These are phyloP conservation scores for Tolmerus cingulatus DNA, from an alignment of 2,888 invertebrate genomes.

Conservation along the genomic window DNA sequence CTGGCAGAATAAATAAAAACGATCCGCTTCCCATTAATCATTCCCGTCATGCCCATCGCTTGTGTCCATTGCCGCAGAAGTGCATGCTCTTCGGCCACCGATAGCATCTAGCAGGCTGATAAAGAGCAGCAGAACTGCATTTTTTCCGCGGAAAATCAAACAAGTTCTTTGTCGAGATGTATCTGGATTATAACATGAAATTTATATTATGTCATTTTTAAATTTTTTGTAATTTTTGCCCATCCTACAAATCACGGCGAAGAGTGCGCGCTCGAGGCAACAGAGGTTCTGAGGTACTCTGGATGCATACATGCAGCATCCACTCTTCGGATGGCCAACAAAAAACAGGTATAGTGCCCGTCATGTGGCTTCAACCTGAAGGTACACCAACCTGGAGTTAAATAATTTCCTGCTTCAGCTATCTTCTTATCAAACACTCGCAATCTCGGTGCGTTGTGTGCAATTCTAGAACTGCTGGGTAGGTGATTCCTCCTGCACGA, in stretches of 20 bases:
- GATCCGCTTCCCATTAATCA: slow-evolving; percentile 15
- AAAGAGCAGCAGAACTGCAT: not conserved
- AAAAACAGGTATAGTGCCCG: slow-evolving; percentile 20
- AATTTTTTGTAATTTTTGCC: slow-evolving; percentile 7
- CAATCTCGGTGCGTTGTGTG: not conserved
- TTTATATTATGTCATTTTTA: slow-evolving; percentile 29
- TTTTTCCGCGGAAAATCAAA: slow-evolving; percentile 21
- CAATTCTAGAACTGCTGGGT: not conserved
- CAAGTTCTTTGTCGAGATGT: slow-evolving; percentile 17
- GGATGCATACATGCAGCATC: not conserved
- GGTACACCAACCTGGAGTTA: not conserved
- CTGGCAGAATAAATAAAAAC: slow-evolving; percentile 18
- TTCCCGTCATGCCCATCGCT: slow-evolving; percentile 22
- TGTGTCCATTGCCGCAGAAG: slow-evolving; percentile 22
- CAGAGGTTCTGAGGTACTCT: not conserved
- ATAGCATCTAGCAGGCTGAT: not conserved
- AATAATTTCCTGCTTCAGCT: slow-evolving; percentile 13
- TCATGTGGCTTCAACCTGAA: not conserved
- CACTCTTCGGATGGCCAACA: not conserved
- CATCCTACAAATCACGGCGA: not conserved
- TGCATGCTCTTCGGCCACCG: slow-evolving; percentile 21
- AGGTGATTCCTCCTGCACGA: not conserved
- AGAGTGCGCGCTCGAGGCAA: not conserved
- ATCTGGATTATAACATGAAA: slow-evolving; percentile 27
- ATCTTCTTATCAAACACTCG: slow-evolving; percentile 14